Evolutionary conservation across 2,888 invertebrate species (phyloP).

Genomic region (Antheraea yamamai): DNA sequence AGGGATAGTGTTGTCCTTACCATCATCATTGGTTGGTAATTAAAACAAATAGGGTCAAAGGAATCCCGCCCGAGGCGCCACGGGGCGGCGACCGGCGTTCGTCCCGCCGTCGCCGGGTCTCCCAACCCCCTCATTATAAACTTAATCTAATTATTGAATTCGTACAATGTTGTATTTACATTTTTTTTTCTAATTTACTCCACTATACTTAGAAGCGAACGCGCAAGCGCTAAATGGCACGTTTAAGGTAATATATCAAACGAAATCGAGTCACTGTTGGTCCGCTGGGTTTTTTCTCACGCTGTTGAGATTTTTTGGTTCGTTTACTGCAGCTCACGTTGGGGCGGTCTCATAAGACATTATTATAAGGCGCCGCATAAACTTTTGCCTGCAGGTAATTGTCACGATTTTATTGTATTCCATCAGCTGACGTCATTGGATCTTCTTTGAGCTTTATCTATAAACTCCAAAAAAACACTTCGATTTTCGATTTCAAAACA

Average conservation of each 20-base stretch:
- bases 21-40: slow-evolving; percentile 76
- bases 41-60: slow-evolving; percentile 82
- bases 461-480: neutral
- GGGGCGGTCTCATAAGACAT: slow-evolving; percentile 51
- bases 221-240: slow-evolving; percentile 82
- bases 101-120: slow-evolving; percentile 73
- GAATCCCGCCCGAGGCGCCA: slow-evolving; percentile 77
- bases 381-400: slow-evolving; percentile 73
- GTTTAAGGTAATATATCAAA: slow-evolving; percentile 80
- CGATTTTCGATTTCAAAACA: neutral
- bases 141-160: slow-evolving; percentile 82
- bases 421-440: slow-evolving; percentile 27
- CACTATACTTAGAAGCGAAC: slow-evolving; percentile 79
- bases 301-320: slow-evolving; percentile 57
- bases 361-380: slow-evolving; percentile 64
- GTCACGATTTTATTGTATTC: slow-evolving; percentile 64
- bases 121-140: slow-evolving; percentile 76
- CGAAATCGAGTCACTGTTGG: slow-evolving; percentile 69
- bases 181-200: slow-evolving; percentile 78
- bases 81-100: slow-evolving; percentile 63
- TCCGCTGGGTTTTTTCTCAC: slow-evolving; percentile 70
- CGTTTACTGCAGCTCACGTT: slow-evolving; percentile 47
- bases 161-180: slow-evolving; percentile 82
- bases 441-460: neutral
- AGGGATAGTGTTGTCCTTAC: slow-evolving; percentile 68